Evolutionary conservation across 1,140 invertebrate genomes (phyloP).

Genomic region (Andricus grossulariae): DNA sequence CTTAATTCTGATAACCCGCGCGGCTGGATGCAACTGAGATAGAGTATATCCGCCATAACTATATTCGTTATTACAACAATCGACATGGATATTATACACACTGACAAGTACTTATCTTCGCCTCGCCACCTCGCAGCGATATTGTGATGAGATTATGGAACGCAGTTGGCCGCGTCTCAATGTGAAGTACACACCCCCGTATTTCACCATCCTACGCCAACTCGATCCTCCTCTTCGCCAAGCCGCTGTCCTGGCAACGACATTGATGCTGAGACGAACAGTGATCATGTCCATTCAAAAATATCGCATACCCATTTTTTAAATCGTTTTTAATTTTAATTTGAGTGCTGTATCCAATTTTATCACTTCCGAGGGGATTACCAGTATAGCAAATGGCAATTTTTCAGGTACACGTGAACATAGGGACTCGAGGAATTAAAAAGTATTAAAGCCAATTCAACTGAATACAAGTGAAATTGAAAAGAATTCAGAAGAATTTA

Average conservation of each 20-base stretch:
- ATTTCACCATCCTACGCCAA: constrained; percentile 7
- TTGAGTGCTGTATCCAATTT: neutral
- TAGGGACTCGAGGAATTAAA: no score
- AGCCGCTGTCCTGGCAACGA: constrained; percentile 39
- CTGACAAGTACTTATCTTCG: constrained; percentile 69
- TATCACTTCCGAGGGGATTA: neutral
- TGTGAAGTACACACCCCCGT: constrained; percentile 65
- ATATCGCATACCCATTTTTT: neutral
- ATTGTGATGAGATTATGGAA: constrained; percentile 75
- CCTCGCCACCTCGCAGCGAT: constrained; percentile 72
- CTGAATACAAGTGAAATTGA: no score
- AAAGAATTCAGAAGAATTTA: no score
- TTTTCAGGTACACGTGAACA: no score
- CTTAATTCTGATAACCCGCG: constrained; percentile 38
- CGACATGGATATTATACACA: constrained; percentile 55
- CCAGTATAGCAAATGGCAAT: no score
- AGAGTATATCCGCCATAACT: constrained; percentile 46
- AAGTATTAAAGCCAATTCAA: no score
- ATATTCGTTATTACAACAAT: constrained; percentile 61
- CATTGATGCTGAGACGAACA: neutral
- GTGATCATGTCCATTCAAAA: neutral
- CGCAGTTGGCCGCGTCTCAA: constrained; percentile 74
- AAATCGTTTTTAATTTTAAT: neutral
- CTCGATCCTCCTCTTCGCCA: constrained; percentile 34
- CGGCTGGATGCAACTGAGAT: constrained; percentile 43